phyloP scores from a whole-genome alignment of 2,797 vertebrate genomes.

The Pangasius djambal region DNA sequence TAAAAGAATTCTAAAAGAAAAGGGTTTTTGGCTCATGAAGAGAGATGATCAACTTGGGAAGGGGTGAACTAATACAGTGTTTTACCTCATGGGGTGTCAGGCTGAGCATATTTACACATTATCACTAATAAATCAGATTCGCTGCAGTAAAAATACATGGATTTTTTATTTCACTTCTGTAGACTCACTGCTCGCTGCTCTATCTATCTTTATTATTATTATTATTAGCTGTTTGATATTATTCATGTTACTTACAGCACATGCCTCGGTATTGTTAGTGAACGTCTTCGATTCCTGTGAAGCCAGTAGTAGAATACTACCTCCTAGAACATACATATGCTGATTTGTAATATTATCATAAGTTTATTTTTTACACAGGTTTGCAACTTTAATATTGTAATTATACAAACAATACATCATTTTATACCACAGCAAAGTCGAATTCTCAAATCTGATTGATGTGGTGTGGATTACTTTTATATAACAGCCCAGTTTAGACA shows the following conservation, averaged over 20 bases:
- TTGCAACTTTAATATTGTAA: not conserved
- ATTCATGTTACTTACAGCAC: not conserved
- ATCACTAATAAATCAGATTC: not conserved
- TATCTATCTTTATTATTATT: not conserved
- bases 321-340: not conserved
- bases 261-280: not conserved
- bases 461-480: not conserved
- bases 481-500: not conserved
- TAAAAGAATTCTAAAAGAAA: constrained; percentile 7
- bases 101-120: not conserved
- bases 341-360: not conserved
- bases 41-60: not conserved
- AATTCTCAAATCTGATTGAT: not conserved
- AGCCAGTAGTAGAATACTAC: not conserved
- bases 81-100: not conserved
- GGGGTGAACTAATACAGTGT: not conserved
- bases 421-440: not conserved
- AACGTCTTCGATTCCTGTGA: not conserved
- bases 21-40: not conserved
- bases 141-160: not conserved
- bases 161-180: not conserved
- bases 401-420: not conserved
- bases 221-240: not conserved
- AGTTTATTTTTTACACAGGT: not conserved
- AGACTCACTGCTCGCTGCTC: not conserved